These are phyloP conservation scores for Zoanthus gigantus DNA, from an alignment of 92 coral and sea anemone genomes.

Conservation along the genomic window DNA sequence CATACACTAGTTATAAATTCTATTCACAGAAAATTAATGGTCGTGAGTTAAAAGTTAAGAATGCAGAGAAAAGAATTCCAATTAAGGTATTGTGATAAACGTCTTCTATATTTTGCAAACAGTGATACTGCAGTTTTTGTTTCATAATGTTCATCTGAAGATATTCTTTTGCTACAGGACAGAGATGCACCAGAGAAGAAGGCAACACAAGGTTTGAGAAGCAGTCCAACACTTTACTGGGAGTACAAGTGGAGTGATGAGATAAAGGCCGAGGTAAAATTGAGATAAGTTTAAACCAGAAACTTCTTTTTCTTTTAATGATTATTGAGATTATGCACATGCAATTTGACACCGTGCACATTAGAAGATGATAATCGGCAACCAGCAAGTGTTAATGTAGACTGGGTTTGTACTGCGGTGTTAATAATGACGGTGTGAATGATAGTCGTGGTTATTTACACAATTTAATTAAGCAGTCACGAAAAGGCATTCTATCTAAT, in stretches of 20 bases:
- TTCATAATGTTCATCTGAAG: background rate
- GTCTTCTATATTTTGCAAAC: background rate
- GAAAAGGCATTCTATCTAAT: background rate
- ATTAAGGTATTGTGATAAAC: background rate
- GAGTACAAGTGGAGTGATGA: slow-evolving; percentile 89
- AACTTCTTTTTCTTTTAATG: no score
- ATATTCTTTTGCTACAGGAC: background rate
- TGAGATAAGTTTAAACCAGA: no score
- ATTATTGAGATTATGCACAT: no score
- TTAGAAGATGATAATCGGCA: no score
- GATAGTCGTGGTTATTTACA: no score
- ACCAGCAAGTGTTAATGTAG: no score
- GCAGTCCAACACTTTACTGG: slow-evolving; percentile 89
- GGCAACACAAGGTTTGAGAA: slow-evolving; percentile 47
- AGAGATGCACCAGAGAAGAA: slow-evolving; percentile 10
- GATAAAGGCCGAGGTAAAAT: slow-evolving; percentile 80
- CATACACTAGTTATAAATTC: background rate
- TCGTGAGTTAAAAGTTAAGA: slow-evolving; percentile 75
- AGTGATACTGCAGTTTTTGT: background rate
- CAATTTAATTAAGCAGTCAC: no score
- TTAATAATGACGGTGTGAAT: no score
- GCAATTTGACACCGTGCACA: no score
- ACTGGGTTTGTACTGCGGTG: no score
- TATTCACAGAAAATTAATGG: slow-evolving; percentile 83
- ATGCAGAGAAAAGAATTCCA: slow-evolving; percentile 82